A percentile compares a stretch with the other conserved stretches of the same genome.
Evolutionary conservation across 2,797 vertebrate genomes (phyloP).

Genomic region (Myripristis jacobus): DNA sequence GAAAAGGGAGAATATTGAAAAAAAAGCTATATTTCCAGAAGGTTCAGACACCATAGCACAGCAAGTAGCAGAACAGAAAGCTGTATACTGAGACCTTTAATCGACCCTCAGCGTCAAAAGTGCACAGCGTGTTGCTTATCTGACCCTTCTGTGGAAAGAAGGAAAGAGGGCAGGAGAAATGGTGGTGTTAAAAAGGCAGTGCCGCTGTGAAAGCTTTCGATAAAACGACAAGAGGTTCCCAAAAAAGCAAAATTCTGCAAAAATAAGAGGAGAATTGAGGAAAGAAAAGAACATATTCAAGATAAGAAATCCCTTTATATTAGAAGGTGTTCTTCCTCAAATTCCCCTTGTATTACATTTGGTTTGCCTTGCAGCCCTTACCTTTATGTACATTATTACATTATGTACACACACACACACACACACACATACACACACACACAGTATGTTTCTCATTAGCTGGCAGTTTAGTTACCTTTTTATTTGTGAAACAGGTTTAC

Average conservation of each 20-base stretch:
- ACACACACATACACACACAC: too few relatives aligned
- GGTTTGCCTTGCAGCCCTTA: too few relatives aligned
- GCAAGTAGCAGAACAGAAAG: conserved; percentile 48
- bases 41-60: conserved; percentile 44
- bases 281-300: not conserved
- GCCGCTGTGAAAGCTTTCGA: not conserved
- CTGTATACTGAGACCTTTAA: conserved; percentile 72
- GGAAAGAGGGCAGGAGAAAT: conserved; percentile 30
- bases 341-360: not conserved
- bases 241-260: too few relatives aligned
- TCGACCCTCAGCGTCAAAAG: conserved; percentile 72
- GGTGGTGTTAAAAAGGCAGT: conserved; percentile 26
- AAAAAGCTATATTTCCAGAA: conserved; percentile 15
- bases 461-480: too few relatives aligned
- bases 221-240: not conserved
- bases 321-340: not conserved
- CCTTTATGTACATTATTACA: too few relatives aligned
- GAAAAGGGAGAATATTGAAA: not conserved
- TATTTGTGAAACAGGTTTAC: too few relatives aligned
- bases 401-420: too few relatives aligned
- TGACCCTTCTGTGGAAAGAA: conserved; percentile 75
- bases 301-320: not conserved
- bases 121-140: conserved; percentile 70
- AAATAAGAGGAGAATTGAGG: not conserved
- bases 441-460: too few relatives aligned